phyloP scores from a whole-genome alignment of 2,888 invertebrate genomes.

The Microchrysa polita region DNA sequence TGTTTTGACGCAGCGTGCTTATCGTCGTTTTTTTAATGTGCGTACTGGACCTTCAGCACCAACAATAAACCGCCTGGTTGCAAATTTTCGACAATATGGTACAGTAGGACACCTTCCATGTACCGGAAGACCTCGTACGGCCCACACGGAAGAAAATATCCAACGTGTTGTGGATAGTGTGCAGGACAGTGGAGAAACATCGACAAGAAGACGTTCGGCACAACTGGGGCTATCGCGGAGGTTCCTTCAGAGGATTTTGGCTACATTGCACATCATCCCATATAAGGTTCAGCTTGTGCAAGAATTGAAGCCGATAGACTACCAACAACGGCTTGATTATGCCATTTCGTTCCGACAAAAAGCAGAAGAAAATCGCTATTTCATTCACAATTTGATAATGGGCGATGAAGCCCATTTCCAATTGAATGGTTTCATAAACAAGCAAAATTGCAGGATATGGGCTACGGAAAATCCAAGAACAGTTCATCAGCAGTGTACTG shows the following conservation, averaged over 20 bases:
- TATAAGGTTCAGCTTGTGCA: not conserved
- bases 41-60: too few relatives aligned
- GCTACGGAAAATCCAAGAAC: too few relatives aligned
- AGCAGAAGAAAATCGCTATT: slow-evolving; percentile 2
- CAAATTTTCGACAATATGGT: not conserved
- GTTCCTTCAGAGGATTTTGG: not conserved
- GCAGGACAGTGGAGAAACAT: not conserved
- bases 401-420: too few relatives aligned
- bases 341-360: not conserved
- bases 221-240: not conserved
- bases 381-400: too few relatives aligned
- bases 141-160: not conserved
- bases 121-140: not conserved
- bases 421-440: too few relatives aligned
- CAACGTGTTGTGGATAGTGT: too few relatives aligned
- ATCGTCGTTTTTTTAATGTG: not conserved
- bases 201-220: not conserved
- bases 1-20: not conserved
- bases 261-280: not conserved
- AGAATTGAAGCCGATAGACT: too few relatives aligned
- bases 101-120: not conserved
- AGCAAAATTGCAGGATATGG: too few relatives aligned
- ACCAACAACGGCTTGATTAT: not conserved
- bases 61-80: too few relatives aligned
- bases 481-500: too few relatives aligned